phyloP scores from a whole-genome alignment of 2,113 vertebrate genomes.

The Zosterops hypoxanthus region DNA sequence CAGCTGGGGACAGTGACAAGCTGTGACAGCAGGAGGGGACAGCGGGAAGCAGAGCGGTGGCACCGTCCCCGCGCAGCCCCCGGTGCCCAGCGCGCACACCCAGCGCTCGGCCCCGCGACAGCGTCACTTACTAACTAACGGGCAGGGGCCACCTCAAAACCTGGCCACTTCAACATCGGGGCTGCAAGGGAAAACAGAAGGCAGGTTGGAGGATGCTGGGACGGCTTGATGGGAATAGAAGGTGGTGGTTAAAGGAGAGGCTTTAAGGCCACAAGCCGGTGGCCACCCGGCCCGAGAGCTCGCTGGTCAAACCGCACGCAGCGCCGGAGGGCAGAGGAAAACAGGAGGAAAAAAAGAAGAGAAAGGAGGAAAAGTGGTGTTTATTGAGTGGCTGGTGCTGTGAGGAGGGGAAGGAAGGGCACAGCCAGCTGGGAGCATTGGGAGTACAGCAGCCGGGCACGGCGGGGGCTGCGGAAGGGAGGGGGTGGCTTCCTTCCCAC shows the following conservation, averaged over 20 bases:
- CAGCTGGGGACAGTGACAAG: neutral
- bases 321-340: neutral
- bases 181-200: conserved; percentile 91
- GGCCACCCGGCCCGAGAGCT: neutral
- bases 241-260: neutral
- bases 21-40: neutral
- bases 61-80: neutral
- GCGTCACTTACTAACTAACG: conserved; percentile 89
- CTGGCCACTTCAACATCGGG: conserved; percentile 85
- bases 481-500: conserved; percentile 13
- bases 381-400: conserved; percentile 18
- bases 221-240: neutral
- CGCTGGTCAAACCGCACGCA: neutral
- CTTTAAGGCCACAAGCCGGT: neutral
- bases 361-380: conserved; percentile 16
- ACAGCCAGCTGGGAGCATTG: neutral
- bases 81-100: neutral
- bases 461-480: neutral
- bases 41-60: conserved; percentile 10
- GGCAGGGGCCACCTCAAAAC: conserved; percentile 85
- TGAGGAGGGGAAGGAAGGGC: conserved; percentile 19
- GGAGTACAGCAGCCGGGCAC: neutral
- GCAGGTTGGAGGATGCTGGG: conserved; percentile 43
- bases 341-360: neutral
- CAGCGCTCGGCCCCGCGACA: conserved; percentile 50